Conservation (phyloP, 2,888 invertebrate genomes). For the Dynastes tityus region DNA sequence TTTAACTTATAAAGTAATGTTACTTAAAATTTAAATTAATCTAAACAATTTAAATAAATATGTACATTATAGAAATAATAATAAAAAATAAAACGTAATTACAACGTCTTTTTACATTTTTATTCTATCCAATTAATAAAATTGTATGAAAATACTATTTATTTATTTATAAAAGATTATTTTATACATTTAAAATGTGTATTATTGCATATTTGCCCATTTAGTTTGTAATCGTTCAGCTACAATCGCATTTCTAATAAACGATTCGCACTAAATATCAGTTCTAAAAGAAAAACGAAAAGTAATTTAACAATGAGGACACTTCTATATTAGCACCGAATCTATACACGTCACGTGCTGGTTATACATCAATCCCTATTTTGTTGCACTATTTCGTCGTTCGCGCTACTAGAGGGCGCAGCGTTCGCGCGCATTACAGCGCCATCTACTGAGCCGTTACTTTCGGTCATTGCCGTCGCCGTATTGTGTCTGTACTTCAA, state of each 20-base stretch:
- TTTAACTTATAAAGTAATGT: not conserved
- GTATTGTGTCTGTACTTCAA: constrained; percentile 68
- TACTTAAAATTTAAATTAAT: not conserved
- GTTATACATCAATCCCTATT: constrained; percentile 41
- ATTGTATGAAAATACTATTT: not conserved
- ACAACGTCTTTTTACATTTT: constrained; percentile 15
- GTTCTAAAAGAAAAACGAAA: not conserved
- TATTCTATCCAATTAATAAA: not conserved
- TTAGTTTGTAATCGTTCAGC: not conserved
- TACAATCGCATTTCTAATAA: not conserved
- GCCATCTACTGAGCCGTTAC: constrained; percentile 58
- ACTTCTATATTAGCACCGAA: constrained; percentile 14
- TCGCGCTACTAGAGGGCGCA: constrained; percentile 57
- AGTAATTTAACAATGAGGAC: not conserved
- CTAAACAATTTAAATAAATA: not conserved
- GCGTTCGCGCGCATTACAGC: constrained; percentile 52
- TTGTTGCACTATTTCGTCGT: constrained; percentile 56
- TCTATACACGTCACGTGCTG: not conserved
- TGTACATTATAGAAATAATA: not conserved
- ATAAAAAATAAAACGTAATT: constrained; percentile 1
- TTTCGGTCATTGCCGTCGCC: constrained; percentile 57
- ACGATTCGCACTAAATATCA: constrained; percentile 15
- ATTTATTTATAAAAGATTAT: constrained; percentile 1
- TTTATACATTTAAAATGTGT: constrained; percentile 41
- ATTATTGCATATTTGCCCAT: constrained; percentile 55